phyloP scores from a whole-genome alignment of 2,797 vertebrate genomes.

The Myiotriccus ornatus region DNA sequence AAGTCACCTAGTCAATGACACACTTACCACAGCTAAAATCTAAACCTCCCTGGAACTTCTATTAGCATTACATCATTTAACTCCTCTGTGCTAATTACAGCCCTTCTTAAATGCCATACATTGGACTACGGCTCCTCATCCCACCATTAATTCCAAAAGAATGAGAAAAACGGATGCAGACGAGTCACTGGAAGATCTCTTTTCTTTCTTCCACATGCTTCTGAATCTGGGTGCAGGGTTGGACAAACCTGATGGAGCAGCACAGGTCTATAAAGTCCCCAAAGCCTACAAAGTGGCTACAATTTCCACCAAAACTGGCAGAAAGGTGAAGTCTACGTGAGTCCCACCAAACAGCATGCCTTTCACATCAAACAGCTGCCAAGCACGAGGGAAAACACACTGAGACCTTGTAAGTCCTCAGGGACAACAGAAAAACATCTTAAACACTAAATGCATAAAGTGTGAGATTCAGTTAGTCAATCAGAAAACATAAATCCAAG shows the following conservation, averaged over 20 bases:
- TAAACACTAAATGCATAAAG: rapidly evolving
- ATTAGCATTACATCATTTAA: rapidly evolving
- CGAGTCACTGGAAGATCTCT: rapidly evolving
- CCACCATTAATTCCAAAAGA: not conserved
- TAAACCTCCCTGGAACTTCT: not conserved
- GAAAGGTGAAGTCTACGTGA: not conserved
- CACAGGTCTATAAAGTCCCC: not conserved
- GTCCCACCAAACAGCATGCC: not conserved
- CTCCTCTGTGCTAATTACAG: not conserved
- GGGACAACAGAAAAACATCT: not conserved
- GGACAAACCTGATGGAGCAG: not conserved
- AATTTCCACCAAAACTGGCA: not conserved
- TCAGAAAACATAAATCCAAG: not conserved
- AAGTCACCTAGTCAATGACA: not conserved
- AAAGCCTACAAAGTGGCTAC: not conserved
- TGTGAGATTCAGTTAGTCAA: not conserved
- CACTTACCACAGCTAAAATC: not conserved
- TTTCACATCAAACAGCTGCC: not conserved
- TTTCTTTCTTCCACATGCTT: not conserved
- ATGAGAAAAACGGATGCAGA: not conserved
- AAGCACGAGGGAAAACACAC: rapidly evolving
- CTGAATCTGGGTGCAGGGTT: rapidly evolving
- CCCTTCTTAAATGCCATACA: not conserved
- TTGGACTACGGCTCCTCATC: not conserved
- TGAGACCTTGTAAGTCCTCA: rapidly evolving